Evolutionary conservation across 2,113 vertebrate genomes (phyloP), one percentile per base, ranked within the genome.

Genomic region (Myrmophylax atrothorax): DNA sequence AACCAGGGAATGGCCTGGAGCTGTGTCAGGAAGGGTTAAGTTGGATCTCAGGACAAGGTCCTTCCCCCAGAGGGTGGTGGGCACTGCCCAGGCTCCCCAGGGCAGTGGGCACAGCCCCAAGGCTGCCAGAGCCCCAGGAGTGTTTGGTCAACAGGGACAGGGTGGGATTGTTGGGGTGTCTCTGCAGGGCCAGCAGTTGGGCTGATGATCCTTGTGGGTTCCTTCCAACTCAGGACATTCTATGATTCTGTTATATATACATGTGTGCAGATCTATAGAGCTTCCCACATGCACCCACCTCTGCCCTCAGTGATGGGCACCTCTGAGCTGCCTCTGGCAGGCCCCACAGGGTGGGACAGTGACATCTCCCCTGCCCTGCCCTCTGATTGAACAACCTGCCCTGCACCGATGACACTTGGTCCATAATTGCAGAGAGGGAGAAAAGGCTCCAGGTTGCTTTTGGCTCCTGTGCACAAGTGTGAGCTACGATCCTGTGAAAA

Each of bases 351-450:
- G 31, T 35, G 60, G 37, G 40, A 18, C 18, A 26, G 63, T 17
- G 35, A 16, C 63, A 33, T 10, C 60, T 24, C 46, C 79, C 33
- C 47, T 47, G 53, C 14, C 46, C 19, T 73, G 14, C 23, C 67
- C 15, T 11, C 56, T 24, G 12, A 28, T 3, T 5, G 15, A 37
- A 38, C 11, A 37, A n/a, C 18, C 12, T 4, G 4, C 22, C 4
- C 4, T 14, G 37, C 73, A 49, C 42, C 38, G 84, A 70, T 18
- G 5, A 42, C 66, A 18, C 63, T 46, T 16, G 50, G 23, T n/a
- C 33, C 9, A 2, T 3, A 25, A 18, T 1, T 44, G n/a, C 1
- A 3, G 40, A 3, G 12, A 5, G 7, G 13, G 4, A 74, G 14
- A 62, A 35, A 18, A 59, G 20, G 14, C 35, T 44, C 29, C 3